These are phyloP conservation scores for Ictalurus furcatus DNA, from an alignment of 2,113 vertebrate species.

Conservation along the genomic window DNA sequence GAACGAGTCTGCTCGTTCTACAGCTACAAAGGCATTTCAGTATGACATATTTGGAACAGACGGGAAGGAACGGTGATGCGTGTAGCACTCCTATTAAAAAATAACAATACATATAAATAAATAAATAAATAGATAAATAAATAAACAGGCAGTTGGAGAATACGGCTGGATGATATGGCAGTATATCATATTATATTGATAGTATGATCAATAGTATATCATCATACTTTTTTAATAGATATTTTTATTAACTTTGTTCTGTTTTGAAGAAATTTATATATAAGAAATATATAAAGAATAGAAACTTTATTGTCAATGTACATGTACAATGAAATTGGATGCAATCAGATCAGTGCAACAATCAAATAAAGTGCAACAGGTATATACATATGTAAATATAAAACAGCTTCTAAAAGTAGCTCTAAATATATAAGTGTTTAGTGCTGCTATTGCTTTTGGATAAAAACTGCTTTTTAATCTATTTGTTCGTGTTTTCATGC, in stretches of 20 bases:
- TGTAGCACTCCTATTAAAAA: not conserved
- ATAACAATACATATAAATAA: not conserved
- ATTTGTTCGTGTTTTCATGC: too few species aligned
- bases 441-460: too few species aligned
- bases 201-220: too few species aligned
- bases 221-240: not conserved
- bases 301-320: too few species aligned
- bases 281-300: too few species aligned
- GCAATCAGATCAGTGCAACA: too few species aligned
- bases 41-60: constrained; percentile 16
- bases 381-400: too few species aligned
- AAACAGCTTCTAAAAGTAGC: too few species aligned
- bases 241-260: not conserved
- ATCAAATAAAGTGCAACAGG: too few species aligned
- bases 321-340: too few species aligned
- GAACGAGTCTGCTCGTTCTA: not conserved
- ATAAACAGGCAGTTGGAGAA: constrained; percentile 29
- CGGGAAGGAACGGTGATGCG: not conserved
- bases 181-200: not conserved
- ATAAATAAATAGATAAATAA: not conserved
- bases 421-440: too few species aligned
- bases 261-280: not conserved
- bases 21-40: not conserved
- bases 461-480: too few species aligned
- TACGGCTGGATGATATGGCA: not conserved